phyloP scores from a whole-genome alignment of 2,888 invertebrate species.

The Erebia epiphron region DNA sequence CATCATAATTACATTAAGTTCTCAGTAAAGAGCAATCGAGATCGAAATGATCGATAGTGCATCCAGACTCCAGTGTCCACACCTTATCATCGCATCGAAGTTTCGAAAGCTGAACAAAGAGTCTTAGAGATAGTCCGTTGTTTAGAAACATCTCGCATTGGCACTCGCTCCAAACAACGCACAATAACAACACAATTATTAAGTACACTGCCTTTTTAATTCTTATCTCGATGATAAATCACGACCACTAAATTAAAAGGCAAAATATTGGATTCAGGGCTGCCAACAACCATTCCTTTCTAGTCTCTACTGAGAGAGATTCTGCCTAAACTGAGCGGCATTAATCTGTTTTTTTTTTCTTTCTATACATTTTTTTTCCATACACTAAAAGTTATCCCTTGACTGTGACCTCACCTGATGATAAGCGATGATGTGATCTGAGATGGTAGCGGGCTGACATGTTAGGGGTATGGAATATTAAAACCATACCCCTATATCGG shows the following conservation, averaged over 20 bases:
- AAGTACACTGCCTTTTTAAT: constrained; percentile 44
- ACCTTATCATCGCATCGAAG: constrained; percentile 31
- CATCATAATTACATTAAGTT: constrained; percentile 26
- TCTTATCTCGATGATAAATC: constrained; percentile 45
- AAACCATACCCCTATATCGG: too few species aligned
- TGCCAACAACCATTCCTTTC: not conserved
- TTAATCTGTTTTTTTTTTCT: not conserved
- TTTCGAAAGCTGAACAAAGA: constrained; percentile 40
- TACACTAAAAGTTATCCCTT: too few species aligned
- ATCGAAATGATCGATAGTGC: constrained; percentile 19
- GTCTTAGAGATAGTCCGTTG: constrained; percentile 33
- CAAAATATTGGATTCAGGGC: constrained; percentile 29
- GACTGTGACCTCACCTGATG: too few species aligned
- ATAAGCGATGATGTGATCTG: too few species aligned
- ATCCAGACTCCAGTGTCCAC: constrained; percentile 30
- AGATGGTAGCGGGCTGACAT: too few species aligned
- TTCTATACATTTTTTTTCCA: too few species aligned
- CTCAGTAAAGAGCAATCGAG: constrained; percentile 24
- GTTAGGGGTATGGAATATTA: too few species aligned
- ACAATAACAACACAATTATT: constrained; percentile 45
- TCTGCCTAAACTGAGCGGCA: not conserved
- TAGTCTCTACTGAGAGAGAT: too few species aligned
- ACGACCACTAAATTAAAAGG: constrained; percentile 44
- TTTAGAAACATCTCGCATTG: constrained; percentile 36
- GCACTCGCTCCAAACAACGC: constrained; percentile 34